A percentile compares a stretch with the other conserved stretches of the same genome.
These are phyloP conservation scores for Orchesella flavescens DNA, from an alignment of 2,888 invertebrate species.

Conservation along the genomic window DNA sequence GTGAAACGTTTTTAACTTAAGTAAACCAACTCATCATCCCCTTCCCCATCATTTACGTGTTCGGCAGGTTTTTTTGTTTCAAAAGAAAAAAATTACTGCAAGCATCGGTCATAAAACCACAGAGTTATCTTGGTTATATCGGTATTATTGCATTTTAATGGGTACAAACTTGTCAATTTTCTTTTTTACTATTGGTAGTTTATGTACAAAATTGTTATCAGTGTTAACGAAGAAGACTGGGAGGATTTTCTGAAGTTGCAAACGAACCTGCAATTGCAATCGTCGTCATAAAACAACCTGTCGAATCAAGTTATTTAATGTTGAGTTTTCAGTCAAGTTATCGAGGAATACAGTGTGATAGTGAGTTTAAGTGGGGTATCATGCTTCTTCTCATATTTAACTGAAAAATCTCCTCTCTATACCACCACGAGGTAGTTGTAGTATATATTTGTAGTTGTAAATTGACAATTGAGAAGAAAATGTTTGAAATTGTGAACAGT, in stretches of 20 bases:
- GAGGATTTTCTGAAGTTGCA: neutral
- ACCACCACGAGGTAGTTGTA: no score
- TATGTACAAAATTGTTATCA: neutral
- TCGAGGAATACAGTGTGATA: neutral
- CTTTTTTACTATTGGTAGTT: neutral
- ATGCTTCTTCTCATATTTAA: no score
- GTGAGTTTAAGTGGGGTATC: neutral
- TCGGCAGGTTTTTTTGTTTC: conserved; percentile 36
- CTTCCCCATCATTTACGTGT: conserved; percentile 42
- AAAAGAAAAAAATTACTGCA: neutral
- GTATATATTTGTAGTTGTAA: neutral
- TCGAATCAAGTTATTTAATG: neutral
- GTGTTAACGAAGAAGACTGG: neutral
- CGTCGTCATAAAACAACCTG: neutral
- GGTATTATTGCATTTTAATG: conserved; percentile 28
- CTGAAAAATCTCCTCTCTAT: no score
- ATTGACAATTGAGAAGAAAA: neutral
- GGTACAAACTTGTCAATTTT: conserved; percentile 37
- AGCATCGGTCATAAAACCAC: neutral
- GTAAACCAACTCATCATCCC: no score
- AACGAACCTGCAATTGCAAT: neutral
- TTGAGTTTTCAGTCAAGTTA: neutral
- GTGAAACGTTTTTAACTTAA: no score
- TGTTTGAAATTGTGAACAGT: neutral
- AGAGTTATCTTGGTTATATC: neutral